Base-by-base conservation (phyloP, 2,113 vertebrate genomes). In the Natator depressus region DNA sequence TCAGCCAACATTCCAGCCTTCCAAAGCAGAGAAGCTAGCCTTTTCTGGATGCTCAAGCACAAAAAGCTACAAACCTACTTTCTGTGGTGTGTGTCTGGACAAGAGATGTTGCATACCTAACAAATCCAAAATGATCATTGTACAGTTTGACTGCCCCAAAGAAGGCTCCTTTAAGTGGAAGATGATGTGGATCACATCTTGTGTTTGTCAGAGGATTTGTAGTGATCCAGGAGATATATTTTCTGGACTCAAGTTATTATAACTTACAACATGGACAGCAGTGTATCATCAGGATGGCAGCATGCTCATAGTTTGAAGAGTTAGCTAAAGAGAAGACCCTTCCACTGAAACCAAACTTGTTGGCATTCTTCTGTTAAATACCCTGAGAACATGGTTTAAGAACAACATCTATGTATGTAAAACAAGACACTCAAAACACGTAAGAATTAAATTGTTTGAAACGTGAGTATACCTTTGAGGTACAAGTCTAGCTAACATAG, bases 181-280 rank as follows among this genome's bases (percentile, higher is more conserved):
- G 98, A 99, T 99, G 99, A 99, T 99, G 97, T 99, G 99, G 99
- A 98, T 99, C 93, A 99, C 97, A 2, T 99, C 99, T 2, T 99
- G 99, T 4, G 98, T 99, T 81, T 99, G 99, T 90, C 99, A 99
- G 94, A 99, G 97, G 97, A 98, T 97, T 38, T 99, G 99, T 94
- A 98, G 80, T 65, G 97, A 99, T 85, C 98, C 99, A 0, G 98
- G 97, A 51, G 99, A 99, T 94, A 96, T 99, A 95, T 99, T 99
- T 97, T 98, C 99, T 46, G 99, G 99, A 65, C 98, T 99, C 65
- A 98, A 96, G 89, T 97, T 99, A 51, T 99, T 98, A 97, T 5
- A 49, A 87, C 47, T 38, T 35, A 57, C 80, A 89, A 6, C 29
- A 38, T 0, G 16, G 83, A 91, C 90, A 82, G 2, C 12, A 65